Evolutionary conservation across 1,140 invertebrate species (phyloP).

Genomic region (Adoxophyes honmai): DNA sequence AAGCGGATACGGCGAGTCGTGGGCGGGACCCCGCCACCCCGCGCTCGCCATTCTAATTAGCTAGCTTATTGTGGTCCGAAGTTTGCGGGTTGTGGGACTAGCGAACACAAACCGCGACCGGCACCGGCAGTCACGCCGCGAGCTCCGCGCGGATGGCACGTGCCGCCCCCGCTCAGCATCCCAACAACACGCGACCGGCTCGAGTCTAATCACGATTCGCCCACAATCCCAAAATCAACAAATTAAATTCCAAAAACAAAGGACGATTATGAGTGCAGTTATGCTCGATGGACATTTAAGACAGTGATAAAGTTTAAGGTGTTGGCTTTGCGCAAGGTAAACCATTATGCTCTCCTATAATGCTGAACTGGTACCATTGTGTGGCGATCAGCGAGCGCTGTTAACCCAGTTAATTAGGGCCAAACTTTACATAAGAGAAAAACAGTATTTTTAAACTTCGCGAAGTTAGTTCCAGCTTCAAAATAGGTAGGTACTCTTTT

Average conservation of each 20-base stretch:
- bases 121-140: constrained; percentile 60
- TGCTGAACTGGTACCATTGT: constrained; percentile 1
- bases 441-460: no score
- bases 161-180: constrained; percentile 22
- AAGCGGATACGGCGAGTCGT: constrained; percentile 71
- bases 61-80: constrained; percentile 65
- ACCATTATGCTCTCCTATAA: constrained; percentile 10
- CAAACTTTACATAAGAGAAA: no score
- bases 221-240: constrained; percentile 39
- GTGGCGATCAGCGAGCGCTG: background rate
- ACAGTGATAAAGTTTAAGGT: constrained; percentile 15
- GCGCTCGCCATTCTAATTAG: constrained; percentile 73
- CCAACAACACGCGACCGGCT: constrained; percentile 37
- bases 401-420: background rate
- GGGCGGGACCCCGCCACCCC: constrained; percentile 59
- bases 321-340: constrained; percentile 6
- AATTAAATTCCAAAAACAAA: background rate
- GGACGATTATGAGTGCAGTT: background rate
- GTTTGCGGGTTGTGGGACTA: constrained; percentile 38
- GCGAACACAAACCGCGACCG: constrained; percentile 16
- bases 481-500: no score
- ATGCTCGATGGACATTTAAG: background rate
- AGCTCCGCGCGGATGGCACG: constrained; percentile 46
- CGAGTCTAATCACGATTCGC: constrained; percentile 64
- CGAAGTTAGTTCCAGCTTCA: no score